These are phyloP conservation scores for Lucilia sericata DNA, from an alignment of 1,140 invertebrate species.

Conservation along the genomic window DNA sequence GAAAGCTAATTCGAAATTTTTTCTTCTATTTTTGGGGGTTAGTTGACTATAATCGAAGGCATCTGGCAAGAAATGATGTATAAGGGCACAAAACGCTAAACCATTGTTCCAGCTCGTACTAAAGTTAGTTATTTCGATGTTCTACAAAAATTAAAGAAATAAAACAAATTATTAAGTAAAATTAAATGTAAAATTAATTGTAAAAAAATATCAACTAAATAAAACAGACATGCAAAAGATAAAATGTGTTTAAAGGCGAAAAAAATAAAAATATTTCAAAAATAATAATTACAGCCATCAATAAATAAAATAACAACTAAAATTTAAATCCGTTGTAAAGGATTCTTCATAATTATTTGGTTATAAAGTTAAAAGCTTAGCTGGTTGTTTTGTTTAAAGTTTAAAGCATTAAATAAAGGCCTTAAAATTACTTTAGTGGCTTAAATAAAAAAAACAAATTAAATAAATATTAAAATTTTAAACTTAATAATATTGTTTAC, in stretches of 20 bases:
- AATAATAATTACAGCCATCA: constrained; percentile 2
- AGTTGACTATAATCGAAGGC: constrained; percentile 93
- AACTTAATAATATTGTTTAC: background rate
- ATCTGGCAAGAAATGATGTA: constrained; percentile 96
- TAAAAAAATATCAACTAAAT: background rate
- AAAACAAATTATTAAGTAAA: constrained; percentile 31
- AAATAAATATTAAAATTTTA: background rate
- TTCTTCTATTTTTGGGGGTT: constrained; percentile 85
- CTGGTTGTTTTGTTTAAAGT: background rate
- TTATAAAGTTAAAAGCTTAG: background rate
- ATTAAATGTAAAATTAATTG: background rate
- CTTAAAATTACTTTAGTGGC: background rate
- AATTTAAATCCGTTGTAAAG: background rate
- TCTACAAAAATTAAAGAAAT: constrained; percentile 63
- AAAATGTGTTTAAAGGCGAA: too few species aligned
- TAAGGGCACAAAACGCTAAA: constrained; percentile 94
- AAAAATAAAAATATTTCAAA: background rate
- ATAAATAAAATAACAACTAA: background rate
- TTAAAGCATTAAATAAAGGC: background rate
- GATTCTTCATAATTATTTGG: background rate
- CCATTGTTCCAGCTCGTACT: constrained; percentile 96
- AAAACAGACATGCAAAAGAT: background rate
- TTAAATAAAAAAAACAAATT: background rate
- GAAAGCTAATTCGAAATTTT: constrained; percentile 98
- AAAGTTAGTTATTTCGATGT: constrained; percentile 96